These are phyloP conservation scores for Papilio machaon DNA, from an alignment of 1,140 invertebrate genomes.

Conservation along the genomic window DNA sequence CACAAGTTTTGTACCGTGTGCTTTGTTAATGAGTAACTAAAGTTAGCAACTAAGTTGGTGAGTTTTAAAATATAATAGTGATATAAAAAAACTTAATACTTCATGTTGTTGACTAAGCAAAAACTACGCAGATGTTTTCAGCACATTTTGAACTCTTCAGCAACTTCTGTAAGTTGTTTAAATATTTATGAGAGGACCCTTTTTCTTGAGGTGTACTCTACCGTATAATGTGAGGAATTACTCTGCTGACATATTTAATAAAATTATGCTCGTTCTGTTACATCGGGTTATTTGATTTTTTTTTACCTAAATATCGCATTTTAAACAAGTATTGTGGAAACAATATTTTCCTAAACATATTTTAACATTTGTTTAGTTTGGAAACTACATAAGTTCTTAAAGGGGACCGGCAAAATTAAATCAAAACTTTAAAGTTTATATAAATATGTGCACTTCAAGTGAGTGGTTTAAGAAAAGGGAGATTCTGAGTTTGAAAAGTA, in stretches of 20 bases:
- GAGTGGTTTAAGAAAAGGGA: too few species aligned
- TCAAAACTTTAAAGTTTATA: too few species aligned
- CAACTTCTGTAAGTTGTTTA: constrained; percentile 51
- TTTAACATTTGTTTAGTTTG: too few species aligned
- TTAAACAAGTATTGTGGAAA: background rate
- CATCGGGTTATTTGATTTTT: background rate
- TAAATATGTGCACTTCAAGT: too few species aligned
- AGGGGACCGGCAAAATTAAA: too few species aligned
- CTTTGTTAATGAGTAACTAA: constrained; percentile 1
- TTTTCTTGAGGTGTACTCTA: constrained; percentile 58
- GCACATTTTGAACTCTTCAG: constrained; percentile 40
- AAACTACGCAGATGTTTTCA: constrained; percentile 17
- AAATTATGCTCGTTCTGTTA: constrained; percentile 40
- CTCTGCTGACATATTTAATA: constrained; percentile 60
- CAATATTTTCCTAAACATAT: too few species aligned
- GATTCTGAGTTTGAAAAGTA: too few species aligned
- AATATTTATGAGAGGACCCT: constrained; percentile 65
- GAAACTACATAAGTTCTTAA: too few species aligned
- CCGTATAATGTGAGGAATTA: constrained; percentile 66
- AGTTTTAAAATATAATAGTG: background rate
- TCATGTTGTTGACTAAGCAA: constrained; percentile 7
- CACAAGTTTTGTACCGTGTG: constrained; percentile 37
- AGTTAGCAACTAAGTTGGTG: background rate
- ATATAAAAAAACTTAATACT: background rate
- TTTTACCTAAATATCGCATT: too few species aligned